These are phyloP conservation scores for Pangasius krempfi DNA, from an alignment of 2,797 vertebrate species.

Conservation along the genomic window DNA sequence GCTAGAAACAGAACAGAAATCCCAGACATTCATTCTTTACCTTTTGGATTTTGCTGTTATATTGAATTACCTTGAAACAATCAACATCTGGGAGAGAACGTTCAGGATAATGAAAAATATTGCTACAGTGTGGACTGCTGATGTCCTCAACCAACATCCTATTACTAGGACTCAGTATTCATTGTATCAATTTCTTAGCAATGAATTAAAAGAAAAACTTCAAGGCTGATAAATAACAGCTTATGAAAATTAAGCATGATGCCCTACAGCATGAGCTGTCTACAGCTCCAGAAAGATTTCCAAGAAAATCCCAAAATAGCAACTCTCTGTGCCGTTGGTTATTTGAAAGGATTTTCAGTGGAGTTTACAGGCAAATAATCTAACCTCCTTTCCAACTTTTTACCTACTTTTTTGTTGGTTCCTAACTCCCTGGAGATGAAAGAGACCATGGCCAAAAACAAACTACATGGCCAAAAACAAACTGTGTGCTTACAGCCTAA, in stretches of 20 bases:
- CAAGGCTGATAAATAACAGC: constrained; percentile 11
- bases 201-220: background rate
- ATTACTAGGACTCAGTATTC: background rate
- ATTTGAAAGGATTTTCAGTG: constrained; percentile 4
- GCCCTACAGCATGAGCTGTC: background rate
- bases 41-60: background rate
- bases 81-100: background rate
- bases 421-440: background rate
- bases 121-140: background rate
- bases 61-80: background rate
- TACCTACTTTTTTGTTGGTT: background rate
- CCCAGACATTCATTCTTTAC: background rate
- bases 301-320: constrained; percentile 11
- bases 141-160: background rate
- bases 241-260: background rate
- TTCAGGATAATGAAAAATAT: background rate
- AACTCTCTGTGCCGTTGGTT: background rate
- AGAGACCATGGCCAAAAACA: background rate
- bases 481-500: background rate
- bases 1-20: background rate
- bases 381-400: background rate
- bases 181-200: background rate
- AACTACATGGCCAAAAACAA: background rate
- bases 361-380: background rate
- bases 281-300: background rate